A percentile compares a stretch with the other conserved stretches of the same genome.
Conservation (phyloP, 2,888 invertebrate species). For the Drosophila infuscata region DNA sequence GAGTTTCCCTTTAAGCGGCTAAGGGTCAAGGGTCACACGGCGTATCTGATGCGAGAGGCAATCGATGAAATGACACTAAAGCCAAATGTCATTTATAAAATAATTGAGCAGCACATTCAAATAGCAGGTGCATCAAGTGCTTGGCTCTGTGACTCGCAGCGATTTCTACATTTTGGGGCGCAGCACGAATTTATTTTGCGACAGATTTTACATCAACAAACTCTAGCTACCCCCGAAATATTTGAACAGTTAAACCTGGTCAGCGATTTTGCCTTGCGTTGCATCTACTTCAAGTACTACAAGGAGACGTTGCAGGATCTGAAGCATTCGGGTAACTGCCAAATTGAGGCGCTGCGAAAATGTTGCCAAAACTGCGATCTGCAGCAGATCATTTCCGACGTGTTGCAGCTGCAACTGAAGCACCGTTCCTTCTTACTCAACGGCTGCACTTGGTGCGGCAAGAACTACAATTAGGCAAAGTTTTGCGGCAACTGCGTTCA, state of each 20-base stretch:
- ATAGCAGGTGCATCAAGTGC: conserved; percentile 11
- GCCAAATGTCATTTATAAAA: conserved; percentile 10
- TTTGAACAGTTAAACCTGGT: conserved; percentile 26
- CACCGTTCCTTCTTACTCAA: conserved; percentile 22
- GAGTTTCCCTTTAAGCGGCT: conserved; percentile 31
- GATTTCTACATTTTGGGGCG: conserved; percentile 16
- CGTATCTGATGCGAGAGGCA: conserved; percentile 11
- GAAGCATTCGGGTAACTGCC: neutral
- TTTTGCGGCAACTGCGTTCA: conserved; percentile 6
- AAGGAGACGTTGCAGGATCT: conserved; percentile 31
- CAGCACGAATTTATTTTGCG: conserved; percentile 2
- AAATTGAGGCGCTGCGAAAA: conserved; percentile 29
- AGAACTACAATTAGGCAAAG: conserved; percentile 3
- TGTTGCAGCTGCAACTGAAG: conserved; percentile 15
- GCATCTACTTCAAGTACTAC: conserved; percentile 37
- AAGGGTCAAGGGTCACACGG: neutral
- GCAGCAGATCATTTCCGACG: conserved; percentile 31
- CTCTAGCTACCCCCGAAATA: conserved; percentile 21
- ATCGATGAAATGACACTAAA: neutral
- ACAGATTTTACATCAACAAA: conserved; percentile 13
- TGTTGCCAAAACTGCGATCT: conserved; percentile 30
- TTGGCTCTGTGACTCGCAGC: conserved; percentile 29
- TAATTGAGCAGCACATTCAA: conserved; percentile 35
- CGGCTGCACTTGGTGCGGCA: conserved; percentile 9
- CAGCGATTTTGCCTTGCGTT: conserved; percentile 12